phyloP scores from a whole-genome alignment of 2,113 vertebrate genomes.

The Boleophthalmus pectinirostris region DNA sequence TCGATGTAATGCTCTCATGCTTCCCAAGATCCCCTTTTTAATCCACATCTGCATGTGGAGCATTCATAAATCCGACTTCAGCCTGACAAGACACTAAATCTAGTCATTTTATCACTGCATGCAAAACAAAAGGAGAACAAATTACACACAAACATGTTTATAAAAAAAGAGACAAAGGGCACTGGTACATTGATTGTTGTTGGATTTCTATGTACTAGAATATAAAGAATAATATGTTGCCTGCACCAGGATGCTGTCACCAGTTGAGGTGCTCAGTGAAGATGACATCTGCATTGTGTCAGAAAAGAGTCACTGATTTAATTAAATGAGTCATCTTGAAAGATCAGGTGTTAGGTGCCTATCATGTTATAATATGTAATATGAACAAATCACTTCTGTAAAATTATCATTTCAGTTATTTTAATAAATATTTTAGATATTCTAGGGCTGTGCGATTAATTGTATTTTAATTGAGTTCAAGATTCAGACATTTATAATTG shows the following conservation, averaged over 20 bases:
- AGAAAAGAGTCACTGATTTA: conserved; percentile 28
- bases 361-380: background rate
- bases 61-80: conserved; percentile 72
- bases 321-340: conserved; percentile 44
- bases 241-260: conserved; percentile 27
- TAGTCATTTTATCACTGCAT: conserved; percentile 47
- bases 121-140: conserved; percentile 1
- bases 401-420: background rate
- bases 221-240: conserved; percentile 1
- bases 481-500: too few relatives aligned
- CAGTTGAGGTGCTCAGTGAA: background rate
- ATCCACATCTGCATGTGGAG: conserved; percentile 73
- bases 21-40: conserved; percentile 72
- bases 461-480: too few relatives aligned
- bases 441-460: too few relatives aligned
- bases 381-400: background rate
- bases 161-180: background rate
- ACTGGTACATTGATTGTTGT: background rate
- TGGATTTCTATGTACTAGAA: background rate
- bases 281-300: conserved; percentile 28
- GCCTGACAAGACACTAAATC: conserved; percentile 64
- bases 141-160: conserved; percentile 28
- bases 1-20: conserved; percentile 73
- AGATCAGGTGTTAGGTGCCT: conserved; percentile 11
- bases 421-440: background rate